Base-by-base conservation (phyloP, 2,888 invertebrate genomes). In the Rosalia funebris region DNA sequence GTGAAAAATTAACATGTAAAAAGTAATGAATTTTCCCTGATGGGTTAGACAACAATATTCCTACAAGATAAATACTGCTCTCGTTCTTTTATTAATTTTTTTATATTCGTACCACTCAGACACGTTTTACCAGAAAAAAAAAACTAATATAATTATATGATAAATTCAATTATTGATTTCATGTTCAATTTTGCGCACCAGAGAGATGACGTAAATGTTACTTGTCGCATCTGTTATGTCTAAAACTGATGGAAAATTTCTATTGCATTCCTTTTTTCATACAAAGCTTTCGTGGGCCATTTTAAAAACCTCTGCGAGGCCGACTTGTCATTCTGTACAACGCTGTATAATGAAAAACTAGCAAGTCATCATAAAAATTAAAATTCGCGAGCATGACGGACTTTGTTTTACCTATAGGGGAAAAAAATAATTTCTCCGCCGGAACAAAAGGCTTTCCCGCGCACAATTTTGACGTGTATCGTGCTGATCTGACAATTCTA, bases 401-500 rank as follows among this genome's bases (percentile, higher is more conserved):
- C 41, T 41, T 41, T 41, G 41, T 41, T 41, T 17, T 16, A 41
- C 17, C 17, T n/a, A 10, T 10, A 41, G 17, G 16, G n/a, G 16
- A 17, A 44, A 14, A 25, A 44, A 32, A 48, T 15, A 48, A 34
- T 48, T 32, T 15, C 15, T 15, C 7, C n/a, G 16, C n/a, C 15
- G 16, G 17, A 32, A 46, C 46, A 46, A 46, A 34, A 11, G 32
- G 17, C 32, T 15, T 32, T 17, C 16, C 15, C 17, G 16, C 15
- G 1, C 14, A 46, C 34, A 46, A 32, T 56, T 20, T 16, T 14
- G 36, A 45, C 46, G 36, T 37, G 47, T 39, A 45, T 50, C 15
- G 20, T 7, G 37, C n/a, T 16, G 16, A 46, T 46, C 34, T 34
- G 34, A 46, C 46, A 46, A 46, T 46, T 46, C 16, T 34, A 46